Conservation (phyloP, 2,797 vertebrate genomes). For the Pantherophis vulpinus region DNA sequence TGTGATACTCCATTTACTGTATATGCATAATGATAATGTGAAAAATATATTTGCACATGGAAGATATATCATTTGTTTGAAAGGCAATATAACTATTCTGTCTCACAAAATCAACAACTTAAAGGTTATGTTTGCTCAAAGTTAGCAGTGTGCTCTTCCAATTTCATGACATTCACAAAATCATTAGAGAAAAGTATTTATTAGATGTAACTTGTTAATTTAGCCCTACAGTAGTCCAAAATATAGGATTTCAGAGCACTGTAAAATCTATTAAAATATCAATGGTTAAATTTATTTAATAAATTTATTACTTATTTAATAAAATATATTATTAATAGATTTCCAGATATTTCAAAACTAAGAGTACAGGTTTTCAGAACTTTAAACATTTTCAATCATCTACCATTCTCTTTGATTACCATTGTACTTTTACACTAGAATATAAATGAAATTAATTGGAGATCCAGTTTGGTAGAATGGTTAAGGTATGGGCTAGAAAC, state of each 20-base stretch:
- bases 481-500: too few species aligned
- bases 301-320: too few species aligned
- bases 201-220: conserved; percentile 27
- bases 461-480: too few species aligned
- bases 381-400: neutral
- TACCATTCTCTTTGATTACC: neutral
- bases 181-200: conserved; percentile 16
- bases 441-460: neutral
- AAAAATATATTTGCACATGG: conserved; percentile 14
- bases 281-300: neutral
- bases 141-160: neutral
- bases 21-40: neutral
- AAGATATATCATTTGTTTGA: conserved; percentile 14
- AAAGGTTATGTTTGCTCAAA: conserved; percentile 22
- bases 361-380: neutral
- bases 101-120: conserved; percentile 27
- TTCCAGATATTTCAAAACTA: too few species aligned
- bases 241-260: conserved; percentile 16
- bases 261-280: neutral
- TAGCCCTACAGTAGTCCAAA: neutral
- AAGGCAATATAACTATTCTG: conserved; percentile 17
- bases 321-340: too few species aligned
- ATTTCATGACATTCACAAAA: conserved; percentile 25
- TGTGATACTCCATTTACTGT: conserved; percentile 2
- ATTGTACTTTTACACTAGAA: neutral